Evolutionary conservation across 2,113 vertebrate genomes (phyloP).

Genomic region (Vulpes vulpes): DNA sequence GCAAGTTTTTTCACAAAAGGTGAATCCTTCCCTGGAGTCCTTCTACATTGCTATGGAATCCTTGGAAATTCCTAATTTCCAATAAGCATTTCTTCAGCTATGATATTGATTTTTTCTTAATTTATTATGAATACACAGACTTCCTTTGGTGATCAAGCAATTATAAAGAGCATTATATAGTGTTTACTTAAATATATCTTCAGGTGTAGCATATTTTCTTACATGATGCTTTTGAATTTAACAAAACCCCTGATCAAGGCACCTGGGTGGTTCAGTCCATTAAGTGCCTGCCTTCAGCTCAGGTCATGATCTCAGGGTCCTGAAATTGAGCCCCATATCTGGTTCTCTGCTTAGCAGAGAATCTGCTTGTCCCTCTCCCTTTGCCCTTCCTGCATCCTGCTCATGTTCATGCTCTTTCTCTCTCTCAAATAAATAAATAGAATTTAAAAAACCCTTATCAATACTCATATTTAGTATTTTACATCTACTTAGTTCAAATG

Average conservation of each 20-base stretch:
- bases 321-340: no score
- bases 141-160: not conserved
- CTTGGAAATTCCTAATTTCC: conserved; percentile 41
- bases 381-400: no score
- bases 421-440: no score
- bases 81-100: not conserved
- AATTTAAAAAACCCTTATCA: not conserved
- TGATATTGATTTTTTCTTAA: not conserved
- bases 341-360: no score
- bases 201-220: not conserved
- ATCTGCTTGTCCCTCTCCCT: no score
- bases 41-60: not conserved
- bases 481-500: not conserved
- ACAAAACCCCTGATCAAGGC: not conserved
- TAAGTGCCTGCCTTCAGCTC: no score
- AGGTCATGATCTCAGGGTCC: no score
- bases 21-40: not conserved
- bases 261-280: no score
- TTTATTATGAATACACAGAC: not conserved
- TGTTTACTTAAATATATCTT: conserved; percentile 19
- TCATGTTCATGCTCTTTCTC: no score
- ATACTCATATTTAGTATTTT: not conserved
- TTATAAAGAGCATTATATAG: conserved; percentile 4
- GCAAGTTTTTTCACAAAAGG: conserved; percentile 2
- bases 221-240: not conserved